These are phyloP conservation scores for Antigone vipio DNA, from an alignment of 2,113 vertebrate species.

Conservation along the genomic window DNA sequence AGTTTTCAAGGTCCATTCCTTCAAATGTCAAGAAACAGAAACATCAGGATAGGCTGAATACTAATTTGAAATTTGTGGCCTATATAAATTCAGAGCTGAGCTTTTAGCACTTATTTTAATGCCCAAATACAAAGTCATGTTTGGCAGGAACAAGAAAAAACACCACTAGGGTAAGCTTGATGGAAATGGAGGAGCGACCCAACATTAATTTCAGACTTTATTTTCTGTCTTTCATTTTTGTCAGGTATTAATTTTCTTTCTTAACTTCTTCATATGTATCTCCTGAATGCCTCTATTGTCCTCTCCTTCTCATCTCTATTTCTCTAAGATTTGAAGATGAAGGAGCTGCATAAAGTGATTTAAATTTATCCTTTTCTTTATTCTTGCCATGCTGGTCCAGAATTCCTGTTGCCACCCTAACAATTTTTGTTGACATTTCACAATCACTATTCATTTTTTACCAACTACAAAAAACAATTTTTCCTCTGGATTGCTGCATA, in stretches of 20 bases:
- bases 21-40: not conserved
- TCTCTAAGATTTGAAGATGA: not conserved
- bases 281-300: not conserved
- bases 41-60: not conserved
- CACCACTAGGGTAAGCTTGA: not conserved
- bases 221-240: not conserved
- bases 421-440: not conserved
- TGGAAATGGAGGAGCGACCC: not conserved
- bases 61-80: not conserved
- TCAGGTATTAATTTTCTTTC: not conserved
- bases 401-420: not conserved
- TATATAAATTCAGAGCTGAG: not conserved
- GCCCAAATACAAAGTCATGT: not conserved
- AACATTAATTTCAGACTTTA: not conserved
- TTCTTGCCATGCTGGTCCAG: not conserved
- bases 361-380: not conserved
- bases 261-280: not conserved
- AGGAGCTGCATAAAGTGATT: not conserved
- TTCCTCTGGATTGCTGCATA: not conserved
- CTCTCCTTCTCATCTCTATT: not conserved
- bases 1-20: not conserved
- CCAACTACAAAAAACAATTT: not conserved
- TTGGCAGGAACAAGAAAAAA: not conserved
- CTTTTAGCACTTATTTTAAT: not conserved
- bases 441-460: not conserved